Base-by-base conservation (phyloP, 2,113 vertebrate genomes). In the Alosa alosa region DNA sequence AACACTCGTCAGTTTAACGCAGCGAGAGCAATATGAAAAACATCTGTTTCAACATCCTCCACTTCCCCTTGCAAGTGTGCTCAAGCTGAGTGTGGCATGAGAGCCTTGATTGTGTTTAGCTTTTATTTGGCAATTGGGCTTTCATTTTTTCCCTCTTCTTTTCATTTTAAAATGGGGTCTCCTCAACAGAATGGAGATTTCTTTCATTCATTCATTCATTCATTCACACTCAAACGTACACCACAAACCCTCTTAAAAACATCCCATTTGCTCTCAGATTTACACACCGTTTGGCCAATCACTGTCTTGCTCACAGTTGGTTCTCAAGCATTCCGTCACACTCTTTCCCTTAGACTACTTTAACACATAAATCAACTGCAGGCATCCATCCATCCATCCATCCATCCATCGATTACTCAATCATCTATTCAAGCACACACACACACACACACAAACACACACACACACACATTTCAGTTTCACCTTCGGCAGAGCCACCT, bases 41-140 rank as follows among this genome's bases (percentile, higher is more conserved):
- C 93, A 94, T 94, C 91, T 94, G 93, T 94, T 95, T 95, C 91
- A 93, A 93, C 91, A 94, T 91, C 89, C 90, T 86, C 88, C 88
- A 84, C 90, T 90, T 93, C 93, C 91, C 92, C 88, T 91, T 88
- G 85, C 89, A 88, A 90, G 89, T 88, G 90, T 84, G 88, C 90
- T 90, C 89, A 86, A 90, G 90, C 89, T 91, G 91, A 92, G 90
- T 91, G 89, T 92, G 93, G 89, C 91, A 92, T 89, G 41, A 89
- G 90, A 91, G 92, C 90, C 91, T 91, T 92, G 91, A 92, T 68
- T 10, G 89, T 78, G 60, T 91, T 93, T 89, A 55, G 82, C 90
- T 92, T 91, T 92, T 92, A 90, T 90, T 89, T 89, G 55, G 82
- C 87, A 84, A 47, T 85, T 88, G 50, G 81, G 52, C 88, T 44